phyloP scores from a whole-genome alignment of 2,113 vertebrate genomes.

The Capricornis sumatraensis region DNA sequence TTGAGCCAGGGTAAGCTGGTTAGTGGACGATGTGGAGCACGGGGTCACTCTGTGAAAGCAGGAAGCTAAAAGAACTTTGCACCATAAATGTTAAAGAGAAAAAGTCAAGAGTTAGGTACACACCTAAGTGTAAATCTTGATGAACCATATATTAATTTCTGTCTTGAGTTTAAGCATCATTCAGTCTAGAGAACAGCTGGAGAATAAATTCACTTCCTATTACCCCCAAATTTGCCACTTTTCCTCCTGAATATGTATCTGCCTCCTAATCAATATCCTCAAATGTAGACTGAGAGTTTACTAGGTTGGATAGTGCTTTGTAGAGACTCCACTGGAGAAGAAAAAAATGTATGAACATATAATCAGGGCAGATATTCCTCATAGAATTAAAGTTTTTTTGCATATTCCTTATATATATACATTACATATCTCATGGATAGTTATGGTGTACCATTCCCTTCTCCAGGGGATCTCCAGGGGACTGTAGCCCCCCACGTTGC shows the following conservation, averaged over 20 bases:
- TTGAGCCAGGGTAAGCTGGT: constrained; percentile 48
- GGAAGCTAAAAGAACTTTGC: constrained; percentile 66
- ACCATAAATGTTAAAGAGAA: constrained; percentile 67
- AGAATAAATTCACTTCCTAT: neutral
- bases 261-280: neutral
- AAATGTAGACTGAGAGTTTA: neutral
- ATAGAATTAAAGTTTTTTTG: neutral
- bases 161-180: constrained; percentile 74
- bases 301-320: neutral
- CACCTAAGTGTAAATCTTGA: constrained; percentile 70
- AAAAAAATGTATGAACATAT: neutral
- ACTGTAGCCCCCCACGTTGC: neutral
- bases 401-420: neutral
- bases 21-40: constrained; percentile 41
- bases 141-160: constrained; percentile 78
- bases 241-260: neutral
- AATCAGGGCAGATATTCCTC: neutral
- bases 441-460: neutral
- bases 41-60: constrained; percentile 33
- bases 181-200: constrained; percentile 42
- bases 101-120: constrained; percentile 68
- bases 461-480: neutral
- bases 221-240: neutral
- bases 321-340: neutral
- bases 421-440: neutral